These are phyloP conservation scores for Orientallactaga bullata DNA, from an alignment of 2,113 vertebrate genomes.

Conservation along the genomic window DNA sequence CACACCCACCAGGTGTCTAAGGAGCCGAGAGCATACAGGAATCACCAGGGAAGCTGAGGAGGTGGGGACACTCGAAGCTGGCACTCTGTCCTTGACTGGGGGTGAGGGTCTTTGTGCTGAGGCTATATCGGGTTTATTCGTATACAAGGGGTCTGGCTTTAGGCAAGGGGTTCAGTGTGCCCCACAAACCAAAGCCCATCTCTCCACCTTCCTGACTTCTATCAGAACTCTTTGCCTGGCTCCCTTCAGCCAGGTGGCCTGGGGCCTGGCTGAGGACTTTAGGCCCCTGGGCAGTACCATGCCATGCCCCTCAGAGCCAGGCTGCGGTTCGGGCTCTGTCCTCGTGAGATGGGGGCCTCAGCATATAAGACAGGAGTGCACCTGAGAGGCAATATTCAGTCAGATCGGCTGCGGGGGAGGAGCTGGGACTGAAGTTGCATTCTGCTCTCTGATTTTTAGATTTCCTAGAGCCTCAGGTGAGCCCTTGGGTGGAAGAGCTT, in stretches of 20 bases:
- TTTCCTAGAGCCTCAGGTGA: neutral
- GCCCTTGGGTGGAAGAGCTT: neutral
- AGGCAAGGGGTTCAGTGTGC: neutral
- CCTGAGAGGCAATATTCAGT: no score
- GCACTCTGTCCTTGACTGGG: neutral
- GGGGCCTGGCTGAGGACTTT: neutral
- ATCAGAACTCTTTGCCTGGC: no score
- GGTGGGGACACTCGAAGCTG: neutral
- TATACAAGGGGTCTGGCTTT: neutral
- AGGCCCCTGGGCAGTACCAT: neutral
- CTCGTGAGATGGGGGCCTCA: neutral
- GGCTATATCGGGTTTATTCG: neutral
- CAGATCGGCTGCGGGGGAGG: neutral
- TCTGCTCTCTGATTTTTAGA: neutral
- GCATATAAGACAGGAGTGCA: neutral
- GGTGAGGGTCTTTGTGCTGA: neutral
- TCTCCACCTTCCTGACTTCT: neutral
- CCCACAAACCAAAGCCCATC: neutral
- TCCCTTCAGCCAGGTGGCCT: neutral
- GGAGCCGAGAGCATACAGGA: no score
- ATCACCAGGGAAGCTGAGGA: neutral
- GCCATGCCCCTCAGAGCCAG: neutral
- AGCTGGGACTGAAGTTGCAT: neutral
- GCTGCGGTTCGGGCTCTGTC: neutral
- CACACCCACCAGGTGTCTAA: no score